phyloP scores from a whole-genome alignment of 2,797 vertebrate genomes.

The Helarctos malayanus region DNA sequence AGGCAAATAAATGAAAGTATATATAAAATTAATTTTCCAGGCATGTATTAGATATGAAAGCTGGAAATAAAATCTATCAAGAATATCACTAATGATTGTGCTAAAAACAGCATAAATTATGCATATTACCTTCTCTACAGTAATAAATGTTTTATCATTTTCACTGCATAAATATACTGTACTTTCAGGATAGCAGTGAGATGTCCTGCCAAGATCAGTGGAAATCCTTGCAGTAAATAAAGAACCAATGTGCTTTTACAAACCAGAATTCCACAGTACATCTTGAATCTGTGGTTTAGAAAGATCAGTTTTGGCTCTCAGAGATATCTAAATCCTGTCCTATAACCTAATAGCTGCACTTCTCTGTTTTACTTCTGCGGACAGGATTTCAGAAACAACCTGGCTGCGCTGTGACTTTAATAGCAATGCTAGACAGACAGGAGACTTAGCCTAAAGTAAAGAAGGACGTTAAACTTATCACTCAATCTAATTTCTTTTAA shows the following conservation, averaged over 20 bases:
- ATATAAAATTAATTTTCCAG: slow-evolving; percentile 95
- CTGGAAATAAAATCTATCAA: slow-evolving; percentile 96
- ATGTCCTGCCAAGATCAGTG: slow-evolving; percentile 95
- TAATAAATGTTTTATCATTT: slow-evolving; percentile 99
- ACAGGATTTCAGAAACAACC: slow-evolving; percentile 82
- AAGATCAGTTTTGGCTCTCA: slow-evolving; percentile 85
- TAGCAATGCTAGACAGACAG: slow-evolving; percentile 69
- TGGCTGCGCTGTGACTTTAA: slow-evolving; percentile 79
- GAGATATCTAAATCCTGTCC: slow-evolving; percentile 83
- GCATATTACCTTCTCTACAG: slow-evolving; percentile 99
- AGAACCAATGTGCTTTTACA: slow-evolving; percentile 91
- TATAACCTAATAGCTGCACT: slow-evolving; percentile 77
- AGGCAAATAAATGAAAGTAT: slow-evolving; percentile 95
- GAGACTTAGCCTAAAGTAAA: slow-evolving; percentile 61
- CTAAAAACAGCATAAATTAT: slow-evolving; percentile 99
- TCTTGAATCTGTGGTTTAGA: slow-evolving; percentile 88
- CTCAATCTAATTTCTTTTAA: slow-evolving; percentile 63
- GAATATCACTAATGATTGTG: slow-evolving; percentile 99
- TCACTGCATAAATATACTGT: slow-evolving; percentile 98
- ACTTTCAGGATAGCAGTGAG: slow-evolving; percentile 94
- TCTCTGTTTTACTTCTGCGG: slow-evolving; percentile 80
- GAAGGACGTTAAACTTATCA: slow-evolving; percentile 74
- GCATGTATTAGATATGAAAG: slow-evolving; percentile 96
- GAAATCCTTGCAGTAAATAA: slow-evolving; percentile 95
- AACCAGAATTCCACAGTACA: slow-evolving; percentile 90